phyloP scores from a whole-genome alignment of 2,113 vertebrate species.

The Tympanuchus pallidicinctus region DNA sequence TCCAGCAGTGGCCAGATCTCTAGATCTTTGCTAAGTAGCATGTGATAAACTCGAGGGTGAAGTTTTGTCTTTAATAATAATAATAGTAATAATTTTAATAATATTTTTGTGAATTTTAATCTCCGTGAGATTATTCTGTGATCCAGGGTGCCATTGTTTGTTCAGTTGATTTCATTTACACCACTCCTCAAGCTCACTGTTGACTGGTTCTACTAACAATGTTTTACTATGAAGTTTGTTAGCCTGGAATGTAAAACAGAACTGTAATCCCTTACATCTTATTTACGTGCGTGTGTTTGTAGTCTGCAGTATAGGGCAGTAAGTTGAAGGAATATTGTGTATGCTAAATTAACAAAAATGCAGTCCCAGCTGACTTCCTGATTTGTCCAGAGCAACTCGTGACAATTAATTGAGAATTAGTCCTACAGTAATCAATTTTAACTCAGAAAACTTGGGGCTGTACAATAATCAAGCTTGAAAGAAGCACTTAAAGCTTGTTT shows the following conservation, averaged over 20 bases:
- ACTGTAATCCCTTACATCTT: background rate
- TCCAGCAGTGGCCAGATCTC: constrained; percentile 64
- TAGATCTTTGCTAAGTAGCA: constrained; percentile 60
- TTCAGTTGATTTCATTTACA: constrained; percentile 62
- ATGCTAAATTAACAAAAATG: constrained; percentile 26
- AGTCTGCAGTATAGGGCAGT: constrained; percentile 27
- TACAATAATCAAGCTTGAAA: constrained; percentile 50
- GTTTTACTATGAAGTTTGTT: constrained; percentile 53
- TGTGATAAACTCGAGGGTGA: constrained; percentile 65
- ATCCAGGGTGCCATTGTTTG: constrained; percentile 80
- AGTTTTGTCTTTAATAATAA: constrained; percentile 56
- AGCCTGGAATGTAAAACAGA: constrained; percentile 56
- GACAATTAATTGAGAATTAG: background rate
- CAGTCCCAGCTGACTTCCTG: constrained; percentile 5
- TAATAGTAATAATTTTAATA: constrained; percentile 69
- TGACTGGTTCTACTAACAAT: constrained; percentile 36
- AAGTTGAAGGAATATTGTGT: constrained; percentile 30
- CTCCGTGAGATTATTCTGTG: constrained; percentile 80
- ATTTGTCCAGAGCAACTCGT: constrained; percentile 17
- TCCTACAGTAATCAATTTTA: constrained; percentile 25
- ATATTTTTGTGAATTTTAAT: constrained; percentile 74
- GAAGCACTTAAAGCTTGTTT: constrained; percentile 50
- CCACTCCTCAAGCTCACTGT: constrained; percentile 65
- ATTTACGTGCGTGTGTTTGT: constrained; percentile 76
- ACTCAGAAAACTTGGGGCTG: constrained; percentile 45